Evolutionary conservation across 2,113 vertebrate genomes (phyloP), one percentile per base, ranked within the genome.

Genomic region (Callocephalon fimbriatum): DNA sequence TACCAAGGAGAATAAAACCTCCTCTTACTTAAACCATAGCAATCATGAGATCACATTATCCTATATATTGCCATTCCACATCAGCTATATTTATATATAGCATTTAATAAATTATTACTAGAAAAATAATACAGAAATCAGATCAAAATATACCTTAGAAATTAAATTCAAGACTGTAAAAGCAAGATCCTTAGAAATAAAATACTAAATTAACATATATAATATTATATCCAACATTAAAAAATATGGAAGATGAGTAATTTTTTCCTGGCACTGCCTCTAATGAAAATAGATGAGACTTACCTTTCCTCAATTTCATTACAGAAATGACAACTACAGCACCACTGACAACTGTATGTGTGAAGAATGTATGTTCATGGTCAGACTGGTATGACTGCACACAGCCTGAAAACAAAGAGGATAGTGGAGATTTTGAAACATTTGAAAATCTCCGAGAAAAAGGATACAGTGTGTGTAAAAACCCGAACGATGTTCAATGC

Each of bases 371-470:
- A 21, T 98, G 98, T 68, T 10, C 0, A 1, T 98, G 98, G 98
- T 98, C 98, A 2, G 32, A 44, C 32, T 98, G 98, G 98, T 97
- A 94, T 5, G 97, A 98, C 17, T 18, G 59, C 6, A 76, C 45
- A n/a, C 53, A 45, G 19, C 98, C 98, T 2, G 88, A 63, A 48
- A 20, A 47, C 0, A 74, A 32, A 9, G 6, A 32, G 4, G 70
- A 73, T 1, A 89, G 96, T 0, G 98, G 98, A 18, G 98, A 98
- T 61, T 72, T 98, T 8, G 98, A 98, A 96, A 98, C 96, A 1
- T 82, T 98, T 5, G 59, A 51, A 21, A 94, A 38, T 7, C 90
- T 98, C 53, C 95, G n/a, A 75, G 4, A 22, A 2, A 87, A 51
- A 17, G 98, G 98, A 32, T 17, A 95, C n/a, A 65, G 7, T 1